Evolutionary conservation across 2,888 invertebrate species (phyloP), one percentile per base, ranked within the genome.

Genomic region (Brachypalpus laphriformis): DNA sequence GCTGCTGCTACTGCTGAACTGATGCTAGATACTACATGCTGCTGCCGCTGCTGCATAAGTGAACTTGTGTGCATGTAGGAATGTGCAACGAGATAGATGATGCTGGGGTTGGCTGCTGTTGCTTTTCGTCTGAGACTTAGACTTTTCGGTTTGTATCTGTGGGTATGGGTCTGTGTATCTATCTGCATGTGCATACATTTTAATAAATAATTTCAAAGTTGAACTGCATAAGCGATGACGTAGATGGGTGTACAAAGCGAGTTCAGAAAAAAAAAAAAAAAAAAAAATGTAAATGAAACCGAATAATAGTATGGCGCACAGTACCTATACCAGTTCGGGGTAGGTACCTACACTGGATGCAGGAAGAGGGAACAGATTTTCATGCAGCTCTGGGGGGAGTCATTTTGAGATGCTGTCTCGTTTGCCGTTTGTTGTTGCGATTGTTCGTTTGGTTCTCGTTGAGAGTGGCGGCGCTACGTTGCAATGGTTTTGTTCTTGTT

Each of bases 151-250:
- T 37, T 40, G 18, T 25, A 54, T 61, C 16, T 22, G 7, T 16
- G n/a, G n/a, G n/a, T n/a, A n/a, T n/a, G n/a, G n/a, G 6, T 9
- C 47, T 68, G 9, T 70, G 51, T 45, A 42, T 47, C 65, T 51
- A 59, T 57, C 63, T 75, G 83, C 63, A 83, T 83, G 83, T 56
- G 83, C 66, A 74, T 83, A 47, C 80, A 85, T 85, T 85, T 85
- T 81, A 85, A 85, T 85, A 85, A 81, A 85, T 85, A 76, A 85
- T 85, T 85, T 71, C 85, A 85, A 70, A 85, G 85, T 81, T 85
- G 85, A 85, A 85, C 85, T 85, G 85, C 85, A 81, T 85, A 85
- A 85, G 75, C 85, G 85, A 85, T 85, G 80, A 81, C 85, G 85
- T 81, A 70, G 81, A 81, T 85, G 75, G 75, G 57, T 76, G 59